Evolutionary conservation across 1,140 invertebrate species (phyloP), one percentile per base, ranked within the genome.

Genomic region (Gonioctena quinquepunctata): DNA sequence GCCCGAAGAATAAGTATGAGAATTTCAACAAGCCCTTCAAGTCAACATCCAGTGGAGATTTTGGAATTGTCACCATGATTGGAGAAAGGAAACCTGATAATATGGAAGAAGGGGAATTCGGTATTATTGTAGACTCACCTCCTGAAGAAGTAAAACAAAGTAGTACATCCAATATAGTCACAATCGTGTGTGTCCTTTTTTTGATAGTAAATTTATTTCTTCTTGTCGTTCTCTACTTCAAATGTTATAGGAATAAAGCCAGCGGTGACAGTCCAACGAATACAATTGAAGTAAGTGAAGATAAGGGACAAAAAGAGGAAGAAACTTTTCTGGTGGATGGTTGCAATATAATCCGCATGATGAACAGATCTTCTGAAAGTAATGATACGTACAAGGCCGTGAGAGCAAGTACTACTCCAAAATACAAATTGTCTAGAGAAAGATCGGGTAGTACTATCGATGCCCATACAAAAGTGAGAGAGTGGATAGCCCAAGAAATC

Each of bases 401-500:
- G 28, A 66, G 83, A 65, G 85, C 85, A n/a, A 87, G 87, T 67
- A 90, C 88, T 77, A 88, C 87, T 27, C 87, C 89, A 0, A 90
- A 89, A 80, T 88, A 88, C 48, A 89, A 90, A 81, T 82, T 91
- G 7, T 88, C 90, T 13, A 82, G 92, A 33, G 90, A 92, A 76
- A 87, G 91, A 74, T 93, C 92, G 0, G 89, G 87, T 8, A 94
- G 92, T 56, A 94, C 93, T 0, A 89, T 95, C 69, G 93, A 94
- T 78, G 91, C 93, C 0, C 91, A 94, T 76, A 91, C 92, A 8
- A 94, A 94, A 85, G 93, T 95, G 2, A 87, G 89, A 65, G 92
- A 94, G 66, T 95, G 93, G 93, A 95, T 95, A 72, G 88, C 91
- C 2, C 87, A 92, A 71, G 91, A 91, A 83, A 89, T 91, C 54